These are phyloP conservation scores for Enchytraeus crypticus DNA, from an alignment of 2,888 invertebrate genomes.

Conservation along the genomic window DNA sequence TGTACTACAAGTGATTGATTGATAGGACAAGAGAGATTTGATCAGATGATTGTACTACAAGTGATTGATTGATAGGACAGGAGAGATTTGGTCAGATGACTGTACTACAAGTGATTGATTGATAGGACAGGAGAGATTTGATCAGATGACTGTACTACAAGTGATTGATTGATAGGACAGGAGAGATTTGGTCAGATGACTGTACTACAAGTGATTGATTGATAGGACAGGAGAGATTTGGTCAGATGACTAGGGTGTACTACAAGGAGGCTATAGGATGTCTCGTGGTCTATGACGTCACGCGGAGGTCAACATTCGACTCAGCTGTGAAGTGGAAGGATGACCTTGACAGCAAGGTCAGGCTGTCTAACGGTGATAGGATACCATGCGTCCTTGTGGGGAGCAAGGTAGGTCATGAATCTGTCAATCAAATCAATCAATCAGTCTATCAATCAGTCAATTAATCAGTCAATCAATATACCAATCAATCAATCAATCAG, in stretches of 20 bases:
- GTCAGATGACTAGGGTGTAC: constrained; percentile 58
- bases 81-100: background rate
- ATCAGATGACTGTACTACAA: background rate
- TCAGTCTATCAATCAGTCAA: no score
- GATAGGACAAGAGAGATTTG: no score
- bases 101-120: no score
- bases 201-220: no score
- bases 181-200: background rate
- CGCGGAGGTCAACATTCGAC: constrained; percentile 54
- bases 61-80: background rate
- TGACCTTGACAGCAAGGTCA: constrained; percentile 56
- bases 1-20: no score
- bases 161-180: background rate
- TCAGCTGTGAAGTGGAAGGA: constrained; percentile 55
- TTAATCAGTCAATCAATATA: no score
- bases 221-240: constrained; percentile 56
- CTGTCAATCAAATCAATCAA: background rate
- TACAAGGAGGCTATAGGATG: constrained; percentile 55
- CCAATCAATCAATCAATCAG: no score
- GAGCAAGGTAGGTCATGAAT: constrained; percentile 51
- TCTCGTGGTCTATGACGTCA: constrained; percentile 55
- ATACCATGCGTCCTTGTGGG: constrained; percentile 56
- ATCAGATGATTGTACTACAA: no score
- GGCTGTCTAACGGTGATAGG: constrained; percentile 52
- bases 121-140: background rate